phyloP scores from a whole-genome alignment of 2,797 vertebrate genomes.

The Taenioides sp. region DNA sequence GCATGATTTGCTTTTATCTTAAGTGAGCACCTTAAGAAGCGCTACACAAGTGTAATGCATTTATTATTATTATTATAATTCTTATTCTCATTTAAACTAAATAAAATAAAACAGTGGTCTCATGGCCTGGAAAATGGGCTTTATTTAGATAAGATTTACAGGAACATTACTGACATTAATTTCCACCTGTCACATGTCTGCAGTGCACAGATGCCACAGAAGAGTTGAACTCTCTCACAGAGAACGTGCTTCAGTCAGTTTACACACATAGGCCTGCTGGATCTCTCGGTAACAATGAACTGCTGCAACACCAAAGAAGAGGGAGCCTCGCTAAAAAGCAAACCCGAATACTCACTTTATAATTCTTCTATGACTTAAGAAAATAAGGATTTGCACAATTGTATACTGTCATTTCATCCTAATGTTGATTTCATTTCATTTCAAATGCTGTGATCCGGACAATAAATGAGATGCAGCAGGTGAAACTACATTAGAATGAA shows the following conservation, averaged over 20 bases:
- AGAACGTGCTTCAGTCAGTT: slow-evolving; percentile 61
- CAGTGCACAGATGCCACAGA: slow-evolving; percentile 76
- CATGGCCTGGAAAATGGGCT: slow-evolving; percentile 74
- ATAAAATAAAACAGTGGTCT: not conserved
- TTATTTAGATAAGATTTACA: slow-evolving; percentile 83
- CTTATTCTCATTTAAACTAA: not conserved
- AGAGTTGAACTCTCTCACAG: slow-evolving; percentile 51
- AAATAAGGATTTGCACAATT: slow-evolving; percentile 49
- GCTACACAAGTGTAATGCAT: too few relatives aligned
- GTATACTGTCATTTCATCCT: slow-evolving; percentile 28
- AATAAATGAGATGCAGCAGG: slow-evolving; percentile 25
- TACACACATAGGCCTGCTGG: slow-evolving; percentile 44
- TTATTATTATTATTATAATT: too few relatives aligned
- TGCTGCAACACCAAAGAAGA: slow-evolving; percentile 41
- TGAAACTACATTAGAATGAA: slow-evolving; percentile 39
- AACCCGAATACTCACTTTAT: slow-evolving; percentile 17
- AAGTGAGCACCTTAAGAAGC: too few relatives aligned
- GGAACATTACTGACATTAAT: slow-evolving; percentile 81
- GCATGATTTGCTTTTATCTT: too few relatives aligned
- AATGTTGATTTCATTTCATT: slow-evolving; percentile 36
- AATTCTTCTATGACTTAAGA: slow-evolving; percentile 28
- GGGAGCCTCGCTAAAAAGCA: slow-evolving; percentile 43
- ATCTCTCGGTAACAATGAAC: slow-evolving; percentile 50
- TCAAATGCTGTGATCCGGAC: not conserved
- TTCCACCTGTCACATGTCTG: slow-evolving; percentile 73